Percentiles rank a stretch among this genome's conserved stretches.
Conservation (phyloP, 2,797 vertebrate species). For the Limnodromus scolopaceus region DNA sequence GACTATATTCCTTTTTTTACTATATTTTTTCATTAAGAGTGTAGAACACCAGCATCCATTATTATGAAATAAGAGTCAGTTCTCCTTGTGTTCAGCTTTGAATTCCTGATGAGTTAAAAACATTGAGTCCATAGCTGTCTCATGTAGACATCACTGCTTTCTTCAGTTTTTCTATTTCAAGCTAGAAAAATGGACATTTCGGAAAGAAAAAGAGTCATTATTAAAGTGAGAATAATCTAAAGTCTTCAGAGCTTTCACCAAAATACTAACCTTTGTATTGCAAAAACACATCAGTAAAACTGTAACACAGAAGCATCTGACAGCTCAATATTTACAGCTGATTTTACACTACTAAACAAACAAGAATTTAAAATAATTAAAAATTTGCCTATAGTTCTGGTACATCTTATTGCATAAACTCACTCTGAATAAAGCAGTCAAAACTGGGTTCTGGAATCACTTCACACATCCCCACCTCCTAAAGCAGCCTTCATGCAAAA, state of each 20-base stretch:
- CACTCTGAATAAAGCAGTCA: not conserved
- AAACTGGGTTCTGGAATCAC: not conserved
- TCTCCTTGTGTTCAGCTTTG: constrained; percentile 56
- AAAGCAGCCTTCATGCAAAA: not conserved
- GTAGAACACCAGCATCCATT: constrained; percentile 75
- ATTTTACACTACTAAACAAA: not conserved
- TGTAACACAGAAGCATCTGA: not conserved
- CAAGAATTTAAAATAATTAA: not conserved
- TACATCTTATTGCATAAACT: not conserved
- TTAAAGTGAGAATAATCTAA: not conserved
- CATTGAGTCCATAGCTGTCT: constrained; percentile 58
- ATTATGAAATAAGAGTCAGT: constrained; percentile 61
- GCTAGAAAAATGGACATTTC: constrained; percentile 74
- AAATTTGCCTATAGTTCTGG: not conserved
- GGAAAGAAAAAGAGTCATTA: not conserved
- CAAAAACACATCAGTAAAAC: not conserved
- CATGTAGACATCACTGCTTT: constrained; percentile 86
- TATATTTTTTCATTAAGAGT: constrained; percentile 58
- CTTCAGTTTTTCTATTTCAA: constrained; percentile 94
- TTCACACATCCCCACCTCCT: not conserved
- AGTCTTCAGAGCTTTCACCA: not conserved
- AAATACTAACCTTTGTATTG: not conserved
- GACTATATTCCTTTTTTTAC: constrained; percentile 80
- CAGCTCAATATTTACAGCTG: not conserved
- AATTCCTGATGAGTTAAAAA: constrained; percentile 41